Base-by-base conservation (phyloP, 2,113 vertebrate species). In the Clarias batrachus region DNA sequence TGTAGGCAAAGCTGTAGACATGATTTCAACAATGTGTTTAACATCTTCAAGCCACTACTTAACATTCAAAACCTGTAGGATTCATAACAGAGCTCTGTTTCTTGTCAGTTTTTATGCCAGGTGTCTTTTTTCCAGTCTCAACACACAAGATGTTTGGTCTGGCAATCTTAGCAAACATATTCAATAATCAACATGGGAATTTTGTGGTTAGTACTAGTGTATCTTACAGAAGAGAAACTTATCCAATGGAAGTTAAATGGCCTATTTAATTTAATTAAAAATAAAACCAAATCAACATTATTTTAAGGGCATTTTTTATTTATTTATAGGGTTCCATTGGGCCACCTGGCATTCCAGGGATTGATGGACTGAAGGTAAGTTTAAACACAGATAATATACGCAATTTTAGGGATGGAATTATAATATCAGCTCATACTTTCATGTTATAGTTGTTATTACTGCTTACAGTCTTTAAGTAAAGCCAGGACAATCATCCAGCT, bases 301-400 rank as follows among this genome's bases (percentile, higher is more conserved):
- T 79, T 33, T n/a, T 73, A 37, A 74, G 4, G 16, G 33, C 73
- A 21, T 52, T 30, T n/a, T 65, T 85, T 85, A 86, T 80, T 27
- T 84, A 62, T 87, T 92, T 86, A 57, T 86, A 99, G 98, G 98
- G 98, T 92, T 96, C 94, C 41, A 10, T 94, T 0, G 98, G 98
- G 82, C 92, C 92, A 84, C 94, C 97, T 88, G 98, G 98, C 59
- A 89, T 94, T 85, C 94, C 97, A 85, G 98, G 98, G 89, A 92
- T 93, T 83, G 95, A 97, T 11, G 98, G 98, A 87, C 94, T 95
- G 89, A 97, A 97, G 97, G 98, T 99, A 92, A 96, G 96, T 84
- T 87, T 57, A 88, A 48, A 73, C 71, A 73, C 4, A 78, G 71
- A 41, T 77, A 23, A 52, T 23, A 62, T 60, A 84, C 27, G 57